These are phyloP conservation scores for Coilia nasus DNA, from an alignment of 2,797 vertebrate species.

Conservation along the genomic window DNA sequence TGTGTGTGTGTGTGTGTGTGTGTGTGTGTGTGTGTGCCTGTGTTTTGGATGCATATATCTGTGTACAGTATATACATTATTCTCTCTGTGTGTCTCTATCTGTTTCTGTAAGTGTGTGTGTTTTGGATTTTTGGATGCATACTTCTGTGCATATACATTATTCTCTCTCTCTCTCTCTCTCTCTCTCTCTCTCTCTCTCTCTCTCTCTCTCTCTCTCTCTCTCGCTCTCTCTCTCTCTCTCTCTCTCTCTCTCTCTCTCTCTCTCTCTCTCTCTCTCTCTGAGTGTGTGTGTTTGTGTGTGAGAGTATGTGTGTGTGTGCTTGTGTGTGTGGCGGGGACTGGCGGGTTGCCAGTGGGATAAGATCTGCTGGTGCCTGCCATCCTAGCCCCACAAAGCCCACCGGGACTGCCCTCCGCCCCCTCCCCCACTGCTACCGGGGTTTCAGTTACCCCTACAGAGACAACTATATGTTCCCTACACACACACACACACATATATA, in stretches of 20 bases:
- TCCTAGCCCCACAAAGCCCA: constrained; percentile 3
- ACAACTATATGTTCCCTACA: background rate
- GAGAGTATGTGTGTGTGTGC: background rate
- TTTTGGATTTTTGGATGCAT: background rate
- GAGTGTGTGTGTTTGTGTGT: background rate
- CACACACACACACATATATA: background rate
- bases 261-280: background rate
- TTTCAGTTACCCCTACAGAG: background rate
- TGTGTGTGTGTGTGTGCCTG: background rate
- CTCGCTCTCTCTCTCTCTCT: too few relatives aligned
- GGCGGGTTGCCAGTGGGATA: background rate
- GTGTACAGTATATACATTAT: background rate
- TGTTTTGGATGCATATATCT: background rate
- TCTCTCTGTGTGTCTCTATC: background rate
- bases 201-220: too few relatives aligned
- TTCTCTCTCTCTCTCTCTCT: background rate
- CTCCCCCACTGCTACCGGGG: background rate
- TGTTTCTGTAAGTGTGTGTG: background rate
- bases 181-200: too few relatives aligned
- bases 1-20: constrained; percentile 18
- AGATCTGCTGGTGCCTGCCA: constrained; percentile 8
- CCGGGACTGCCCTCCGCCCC: background rate
- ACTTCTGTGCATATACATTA: background rate
- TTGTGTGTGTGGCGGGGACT: background rate
- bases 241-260: too few relatives aligned